phyloP scores from a whole-genome alignment of 2,888 invertebrate species.

The Drosophila vallismaia region DNA sequence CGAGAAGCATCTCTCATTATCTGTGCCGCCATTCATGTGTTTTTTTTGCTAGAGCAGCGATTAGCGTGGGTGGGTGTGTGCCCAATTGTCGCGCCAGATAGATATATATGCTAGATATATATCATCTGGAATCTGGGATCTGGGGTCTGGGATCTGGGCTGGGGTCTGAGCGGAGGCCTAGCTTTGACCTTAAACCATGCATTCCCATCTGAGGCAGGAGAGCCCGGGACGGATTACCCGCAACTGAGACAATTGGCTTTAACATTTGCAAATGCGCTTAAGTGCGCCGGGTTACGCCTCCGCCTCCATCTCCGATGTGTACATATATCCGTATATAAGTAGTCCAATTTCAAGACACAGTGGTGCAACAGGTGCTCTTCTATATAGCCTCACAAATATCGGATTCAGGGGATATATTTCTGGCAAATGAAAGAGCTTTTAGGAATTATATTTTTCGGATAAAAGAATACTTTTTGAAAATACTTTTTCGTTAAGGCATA shows the following conservation, averaged over 20 bases:
- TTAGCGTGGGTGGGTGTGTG: slow-evolving; percentile 67
- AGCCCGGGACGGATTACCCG: slow-evolving; percentile 13
- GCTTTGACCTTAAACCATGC: slow-evolving; percentile 82
- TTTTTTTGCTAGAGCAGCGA: slow-evolving; percentile 22
- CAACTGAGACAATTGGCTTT: slow-evolving; percentile 63
- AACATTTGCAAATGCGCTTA: slow-evolving; percentile 79
- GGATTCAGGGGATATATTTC: not conserved
- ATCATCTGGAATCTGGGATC: not conserved
- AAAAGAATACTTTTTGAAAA: not conserved
- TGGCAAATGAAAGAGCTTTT: not conserved
- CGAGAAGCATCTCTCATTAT: slow-evolving; percentile 5
- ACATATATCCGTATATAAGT: slow-evolving; percentile 10
- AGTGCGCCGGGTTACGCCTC: slow-evolving; percentile 57
- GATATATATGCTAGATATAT: slow-evolving; percentile 16
- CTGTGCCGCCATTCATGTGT: not conserved
- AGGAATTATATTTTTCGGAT: not conserved
- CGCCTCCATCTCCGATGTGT: not conserved
- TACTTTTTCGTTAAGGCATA: too few species aligned
- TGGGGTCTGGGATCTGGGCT: slow-evolving; percentile 2
- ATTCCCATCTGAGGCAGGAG: slow-evolving; percentile 19
- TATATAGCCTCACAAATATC: not conserved
- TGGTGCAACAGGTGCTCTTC: slow-evolving; percentile 34
- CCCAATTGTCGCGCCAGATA: slow-evolving; percentile 61
- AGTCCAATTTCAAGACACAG: slow-evolving; percentile 30
- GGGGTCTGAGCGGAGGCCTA: slow-evolving; percentile 43